These are phyloP conservation scores for Peromyscus eremicus DNA, from an alignment of 2,797 vertebrate genomes.

Conservation along the genomic window DNA sequence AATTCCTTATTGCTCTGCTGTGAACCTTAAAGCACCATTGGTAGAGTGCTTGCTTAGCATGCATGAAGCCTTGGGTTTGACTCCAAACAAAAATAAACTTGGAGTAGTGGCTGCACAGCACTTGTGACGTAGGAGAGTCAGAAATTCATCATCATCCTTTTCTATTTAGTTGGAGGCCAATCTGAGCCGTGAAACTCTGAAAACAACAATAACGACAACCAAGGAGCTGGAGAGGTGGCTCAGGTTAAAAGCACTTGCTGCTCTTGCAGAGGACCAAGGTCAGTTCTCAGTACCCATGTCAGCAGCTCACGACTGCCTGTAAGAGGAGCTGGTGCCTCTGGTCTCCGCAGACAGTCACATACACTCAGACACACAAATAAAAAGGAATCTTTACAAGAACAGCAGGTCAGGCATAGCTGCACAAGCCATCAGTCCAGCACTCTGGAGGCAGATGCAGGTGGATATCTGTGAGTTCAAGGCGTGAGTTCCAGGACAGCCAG, in stretches of 20 bases:
- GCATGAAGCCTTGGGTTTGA: not conserved
- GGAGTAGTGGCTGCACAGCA: not conserved
- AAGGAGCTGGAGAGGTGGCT: not conserved
- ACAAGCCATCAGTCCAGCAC: not conserved
- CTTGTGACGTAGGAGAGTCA: not conserved
- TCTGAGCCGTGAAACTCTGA: not conserved
- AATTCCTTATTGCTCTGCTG: not conserved
- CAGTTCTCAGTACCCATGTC: not conserved
- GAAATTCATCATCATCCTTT: not conserved
- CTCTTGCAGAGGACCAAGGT: not conserved
- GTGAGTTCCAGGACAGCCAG: not conserved
- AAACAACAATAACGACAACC: not conserved
- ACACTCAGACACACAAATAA: not conserved
- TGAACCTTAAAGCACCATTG: not conserved
- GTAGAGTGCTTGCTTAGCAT: not conserved
- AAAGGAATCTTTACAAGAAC: not conserved
- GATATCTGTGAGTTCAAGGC: not conserved
- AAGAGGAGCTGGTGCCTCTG: not conserved
- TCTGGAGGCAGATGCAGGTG: not conserved
- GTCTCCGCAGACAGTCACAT: not conserved
- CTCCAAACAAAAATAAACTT: not conserved
- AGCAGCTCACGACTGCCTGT: not conserved
- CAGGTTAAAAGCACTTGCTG: not conserved
- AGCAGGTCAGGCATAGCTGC: not conserved
- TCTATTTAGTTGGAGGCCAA: not conserved